phyloP scores from a whole-genome alignment of 2,113 vertebrate genomes.

The Rhabdomys dilectus region DNA sequence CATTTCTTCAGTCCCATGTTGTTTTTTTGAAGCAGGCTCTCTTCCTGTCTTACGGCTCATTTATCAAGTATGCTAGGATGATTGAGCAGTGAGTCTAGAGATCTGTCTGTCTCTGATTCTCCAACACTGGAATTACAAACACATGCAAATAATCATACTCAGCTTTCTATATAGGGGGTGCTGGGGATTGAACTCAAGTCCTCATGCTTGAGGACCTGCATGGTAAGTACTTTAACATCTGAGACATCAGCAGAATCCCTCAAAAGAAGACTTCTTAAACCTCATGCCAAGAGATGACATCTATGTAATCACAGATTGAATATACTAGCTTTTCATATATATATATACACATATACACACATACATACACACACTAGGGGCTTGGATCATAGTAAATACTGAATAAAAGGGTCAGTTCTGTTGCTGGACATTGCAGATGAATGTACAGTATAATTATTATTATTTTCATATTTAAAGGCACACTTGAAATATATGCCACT shows the following conservation, averaged over 20 bases:
- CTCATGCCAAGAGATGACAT: background rate
- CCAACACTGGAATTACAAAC: background rate
- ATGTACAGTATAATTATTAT: too few species aligned
- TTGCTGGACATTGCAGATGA: constrained; percentile 1
- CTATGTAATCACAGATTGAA: background rate
- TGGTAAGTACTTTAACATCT: background rate
- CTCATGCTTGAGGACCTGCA: background rate
- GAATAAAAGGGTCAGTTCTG: background rate
- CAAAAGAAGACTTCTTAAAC: background rate
- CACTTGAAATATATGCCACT: background rate
- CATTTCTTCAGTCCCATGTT: background rate
- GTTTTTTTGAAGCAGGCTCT: background rate
- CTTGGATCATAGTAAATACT: background rate
- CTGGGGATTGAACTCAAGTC: background rate
- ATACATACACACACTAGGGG: background rate
- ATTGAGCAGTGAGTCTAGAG: background rate
- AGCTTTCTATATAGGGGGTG: background rate
- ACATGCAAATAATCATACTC: background rate
- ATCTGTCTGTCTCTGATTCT: background rate
- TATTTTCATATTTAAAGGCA: background rate
- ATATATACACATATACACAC: background rate
- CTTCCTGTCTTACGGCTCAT: background rate
- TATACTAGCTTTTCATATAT: background rate
- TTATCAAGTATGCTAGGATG: background rate
- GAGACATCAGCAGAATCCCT: background rate